Conservation (phyloP, 2,113 vertebrate genomes). For the Scomber japonicus region DNA sequence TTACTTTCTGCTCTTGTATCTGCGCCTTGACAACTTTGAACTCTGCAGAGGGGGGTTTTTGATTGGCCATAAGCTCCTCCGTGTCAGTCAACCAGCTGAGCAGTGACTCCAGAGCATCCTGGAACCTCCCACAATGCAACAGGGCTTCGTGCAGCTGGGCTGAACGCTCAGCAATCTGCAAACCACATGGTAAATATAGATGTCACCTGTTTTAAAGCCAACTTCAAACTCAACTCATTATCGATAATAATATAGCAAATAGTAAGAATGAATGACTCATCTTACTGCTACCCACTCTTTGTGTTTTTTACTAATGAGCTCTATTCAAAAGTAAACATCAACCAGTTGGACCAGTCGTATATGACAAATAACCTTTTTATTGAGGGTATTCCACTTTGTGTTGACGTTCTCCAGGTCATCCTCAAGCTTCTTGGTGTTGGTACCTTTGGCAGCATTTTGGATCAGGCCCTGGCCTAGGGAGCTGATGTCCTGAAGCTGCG, state of each 20-base stretch:
- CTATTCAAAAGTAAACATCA: constrained; percentile 2
- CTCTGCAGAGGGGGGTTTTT: constrained; percentile 95
- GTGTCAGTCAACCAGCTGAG: constrained; percentile 98
- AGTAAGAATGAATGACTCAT: neutral
- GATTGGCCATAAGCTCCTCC: constrained; percentile 95
- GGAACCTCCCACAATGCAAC: constrained; percentile 96
- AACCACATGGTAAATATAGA: constrained; percentile 54
- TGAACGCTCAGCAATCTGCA: constrained; percentile 93
- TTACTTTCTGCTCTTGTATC: constrained; percentile 98
- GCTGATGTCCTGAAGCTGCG: constrained; percentile 92
- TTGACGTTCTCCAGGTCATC: constrained; percentile 91
- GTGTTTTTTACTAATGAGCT: neutral
- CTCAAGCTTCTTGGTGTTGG: constrained; percentile 90
- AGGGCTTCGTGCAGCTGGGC: constrained; percentile 95
- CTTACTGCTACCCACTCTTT: neutral
- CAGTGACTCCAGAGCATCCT: constrained; percentile 97
- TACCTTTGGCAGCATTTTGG: constrained; percentile 92
- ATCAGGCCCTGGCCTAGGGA: constrained; percentile 94
- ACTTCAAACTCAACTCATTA: constrained; percentile 7
- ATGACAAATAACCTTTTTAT: constrained; percentile 91
- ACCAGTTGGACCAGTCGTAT: neutral
- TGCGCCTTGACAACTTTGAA: constrained; percentile 99
- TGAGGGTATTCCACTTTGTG: constrained; percentile 94
- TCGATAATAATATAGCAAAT: neutral
- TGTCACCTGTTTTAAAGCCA: constrained; percentile 27